These are phyloP conservation scores for Ostrea denselamellosa DNA, from an alignment of 1,140 invertebrate species.

Conservation along the genomic window DNA sequence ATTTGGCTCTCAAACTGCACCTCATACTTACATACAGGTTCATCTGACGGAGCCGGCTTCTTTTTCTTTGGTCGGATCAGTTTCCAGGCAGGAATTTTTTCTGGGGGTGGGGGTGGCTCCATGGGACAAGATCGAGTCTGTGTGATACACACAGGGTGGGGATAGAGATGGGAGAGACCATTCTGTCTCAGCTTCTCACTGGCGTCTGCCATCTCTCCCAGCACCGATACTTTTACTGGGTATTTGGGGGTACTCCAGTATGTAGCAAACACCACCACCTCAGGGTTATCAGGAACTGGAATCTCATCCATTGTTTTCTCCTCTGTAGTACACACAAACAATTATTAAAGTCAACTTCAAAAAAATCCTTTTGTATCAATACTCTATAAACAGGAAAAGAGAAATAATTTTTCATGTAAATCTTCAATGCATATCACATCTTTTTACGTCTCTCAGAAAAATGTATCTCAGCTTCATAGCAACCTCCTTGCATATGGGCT, in stretches of 20 bases:
- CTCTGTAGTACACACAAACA: conserved; percentile 61
- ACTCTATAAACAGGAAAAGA: too few relatives aligned
- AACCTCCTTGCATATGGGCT: too few relatives aligned
- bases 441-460: too few relatives aligned
- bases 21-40: conserved; percentile 72
- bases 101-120: conserved; percentile 75
- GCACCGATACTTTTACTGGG: conserved; percentile 73
- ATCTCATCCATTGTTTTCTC: conserved; percentile 72
- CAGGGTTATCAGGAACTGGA: conserved; percentile 75
- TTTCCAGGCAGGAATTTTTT: conserved; percentile 78
- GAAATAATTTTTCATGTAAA: too few relatives aligned
- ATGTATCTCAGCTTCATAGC: too few relatives aligned
- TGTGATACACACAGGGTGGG: conserved; percentile 77
- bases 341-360: neutral
- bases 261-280: conserved; percentile 77
- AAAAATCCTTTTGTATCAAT: too few relatives aligned
- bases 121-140: conserved; percentile 76
- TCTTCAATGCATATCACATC: too few relatives aligned
- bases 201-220: conserved; percentile 77
- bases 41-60: conserved; percentile 73
- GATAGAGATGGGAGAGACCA: conserved; percentile 76
- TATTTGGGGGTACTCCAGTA: conserved; percentile 74
- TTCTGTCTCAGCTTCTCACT: conserved; percentile 77
- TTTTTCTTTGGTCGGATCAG: conserved; percentile 77
- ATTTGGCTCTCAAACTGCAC: too few relatives aligned